Base-by-base conservation (phyloP, 2,797 vertebrate genomes). In the Tarsius wallacei region DNA sequence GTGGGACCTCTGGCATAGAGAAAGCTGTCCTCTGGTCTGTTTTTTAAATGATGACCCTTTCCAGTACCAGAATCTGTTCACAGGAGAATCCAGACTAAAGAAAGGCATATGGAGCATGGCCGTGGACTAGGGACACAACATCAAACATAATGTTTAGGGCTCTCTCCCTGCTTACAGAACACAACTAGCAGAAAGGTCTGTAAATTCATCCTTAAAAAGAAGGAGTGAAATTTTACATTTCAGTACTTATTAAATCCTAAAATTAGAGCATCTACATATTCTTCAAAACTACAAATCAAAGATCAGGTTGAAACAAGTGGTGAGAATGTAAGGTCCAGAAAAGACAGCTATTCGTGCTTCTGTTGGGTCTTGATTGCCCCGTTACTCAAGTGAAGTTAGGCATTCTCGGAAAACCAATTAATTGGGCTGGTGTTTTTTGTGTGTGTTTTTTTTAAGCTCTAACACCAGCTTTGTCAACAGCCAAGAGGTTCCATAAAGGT, bases 261-360 rank as follows among this genome's bases (percentile, higher is more conserved):
- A 19, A 73, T 93, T 49, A 82, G 53, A 93, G 63, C 26, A 26
- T 80, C 57, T 89, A 86, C 49, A 82, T 77, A 71, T 63, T 95
- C 81, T 95, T 76, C 59, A 76, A 83, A 94, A 93, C 7, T 66
- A 53, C 6, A 36, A 82, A 90, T 89, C 74, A 64, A 93, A 85
- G 53, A 51, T 64, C 31, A 90, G 28, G 24, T 70, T 81, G 22
- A 96, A 94, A 61, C 68, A 91, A 89, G 11, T 16, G 68, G 3
- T 66, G 6, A 83, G 24, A 88, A 55, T 5, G 31, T 9, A 28
- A 80, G 7, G 8, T 42, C 11, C 21, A 84, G 53, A 96, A 91
- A 81, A 10, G 53, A 76, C 15, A 15, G n/a, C 36, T 68, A 33
- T 68, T 53, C 28, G 22, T 77, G 33, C 49, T 55, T 93, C 68